Conservation (phyloP, 2,113 vertebrate genomes). For the Thermophis baileyi region DNA sequence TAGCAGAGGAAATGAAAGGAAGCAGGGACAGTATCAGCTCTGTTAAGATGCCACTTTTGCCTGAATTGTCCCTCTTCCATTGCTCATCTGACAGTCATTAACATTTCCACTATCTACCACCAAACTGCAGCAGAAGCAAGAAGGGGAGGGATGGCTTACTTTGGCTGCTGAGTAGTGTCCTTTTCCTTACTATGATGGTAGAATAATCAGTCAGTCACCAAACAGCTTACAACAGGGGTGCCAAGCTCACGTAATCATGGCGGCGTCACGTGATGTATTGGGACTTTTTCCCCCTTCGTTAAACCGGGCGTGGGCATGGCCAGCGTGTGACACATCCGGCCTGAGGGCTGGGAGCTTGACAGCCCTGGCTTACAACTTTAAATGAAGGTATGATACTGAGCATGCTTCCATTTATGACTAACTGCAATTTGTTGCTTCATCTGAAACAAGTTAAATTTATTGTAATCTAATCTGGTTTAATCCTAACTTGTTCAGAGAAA, state of each 20-base stretch:
- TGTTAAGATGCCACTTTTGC: background rate
- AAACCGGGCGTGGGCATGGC: too few species aligned
- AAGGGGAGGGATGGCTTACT: background rate
- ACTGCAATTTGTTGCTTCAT: background rate
- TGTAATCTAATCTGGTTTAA: background rate
- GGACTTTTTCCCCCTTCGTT: too few species aligned
- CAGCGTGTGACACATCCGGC: too few species aligned
- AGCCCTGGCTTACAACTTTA: background rate
- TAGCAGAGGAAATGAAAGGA: background rate
- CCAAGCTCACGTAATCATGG: too few species aligned
- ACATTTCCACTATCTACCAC: background rate
- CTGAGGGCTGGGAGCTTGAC: too few species aligned
- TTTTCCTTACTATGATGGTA: background rate
- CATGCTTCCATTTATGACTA: background rate
- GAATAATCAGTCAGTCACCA: background rate
- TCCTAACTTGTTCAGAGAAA: background rate
- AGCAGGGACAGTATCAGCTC: background rate
- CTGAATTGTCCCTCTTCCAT: background rate
- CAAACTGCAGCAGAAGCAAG: background rate
- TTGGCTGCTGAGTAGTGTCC: background rate
- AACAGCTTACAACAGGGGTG: background rate
- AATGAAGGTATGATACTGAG: background rate
- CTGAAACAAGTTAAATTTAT: background rate
- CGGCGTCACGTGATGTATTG: too few species aligned
- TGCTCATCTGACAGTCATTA: background rate